Conservation (phyloP, 2,797 vertebrate species). For the Synanceia verrucosa region DNA sequence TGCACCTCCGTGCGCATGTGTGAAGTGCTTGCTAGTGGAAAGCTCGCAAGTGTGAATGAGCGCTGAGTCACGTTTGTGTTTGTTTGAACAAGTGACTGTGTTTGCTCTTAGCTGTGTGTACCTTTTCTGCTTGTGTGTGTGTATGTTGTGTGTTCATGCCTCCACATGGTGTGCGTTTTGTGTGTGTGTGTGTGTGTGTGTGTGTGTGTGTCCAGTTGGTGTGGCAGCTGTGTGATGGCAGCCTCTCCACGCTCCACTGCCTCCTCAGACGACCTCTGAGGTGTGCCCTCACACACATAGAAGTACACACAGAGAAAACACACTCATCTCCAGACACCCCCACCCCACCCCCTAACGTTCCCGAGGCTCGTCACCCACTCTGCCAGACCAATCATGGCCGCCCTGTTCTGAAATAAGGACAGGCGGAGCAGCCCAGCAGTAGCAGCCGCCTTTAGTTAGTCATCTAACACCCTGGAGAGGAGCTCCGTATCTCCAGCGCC, state of each 20-base stretch:
- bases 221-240: conserved; percentile 73
- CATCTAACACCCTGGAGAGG: conserved; percentile 65
- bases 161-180: conserved; percentile 13
- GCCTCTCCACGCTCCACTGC: conserved; percentile 67
- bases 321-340: background rate
- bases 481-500: conserved; percentile 30
- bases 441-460: conserved; percentile 56
- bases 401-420: conserved; percentile 54
- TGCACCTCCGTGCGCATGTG: conserved; percentile 33
- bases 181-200: conserved; percentile 1
- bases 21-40: conserved; percentile 52
- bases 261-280: conserved; percentile 72
- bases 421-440: conserved; percentile 38
- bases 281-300: conserved; percentile 43
- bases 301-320: background rate
- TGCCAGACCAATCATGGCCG: conserved; percentile 52
- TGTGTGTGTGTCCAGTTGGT: conserved; percentile 59
- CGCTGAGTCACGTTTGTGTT: conserved; percentile 20
- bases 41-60: conserved; percentile 59
- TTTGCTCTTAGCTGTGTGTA: conserved; percentile 37
- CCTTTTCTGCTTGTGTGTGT: conserved; percentile 3
- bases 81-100: conserved; percentile 24
- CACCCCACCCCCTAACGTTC: background rate
- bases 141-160: conserved; percentile 4
- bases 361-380: conserved; percentile 50